Evolutionary conservation across 2,797 vertebrate genomes (phyloP).

Genomic region (Falco concolor): DNA sequence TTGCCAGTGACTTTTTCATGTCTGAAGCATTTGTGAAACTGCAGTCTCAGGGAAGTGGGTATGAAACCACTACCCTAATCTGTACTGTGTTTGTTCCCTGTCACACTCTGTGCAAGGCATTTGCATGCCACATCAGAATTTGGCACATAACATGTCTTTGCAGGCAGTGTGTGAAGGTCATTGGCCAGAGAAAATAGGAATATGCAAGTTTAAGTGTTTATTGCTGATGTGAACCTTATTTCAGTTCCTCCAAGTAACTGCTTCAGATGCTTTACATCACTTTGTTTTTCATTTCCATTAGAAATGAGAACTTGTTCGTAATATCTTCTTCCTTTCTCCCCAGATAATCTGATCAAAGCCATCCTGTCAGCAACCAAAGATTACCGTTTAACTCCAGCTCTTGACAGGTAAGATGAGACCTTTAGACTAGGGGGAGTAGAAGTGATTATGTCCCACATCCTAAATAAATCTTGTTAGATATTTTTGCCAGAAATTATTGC

Average conservation of each 20-base stretch:
- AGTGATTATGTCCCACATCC: background rate
- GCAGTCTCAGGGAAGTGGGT: background rate
- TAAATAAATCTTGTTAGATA: background rate
- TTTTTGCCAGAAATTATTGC: background rate
- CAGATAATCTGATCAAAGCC: slow-evolving; percentile 82
- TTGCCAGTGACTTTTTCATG: background rate
- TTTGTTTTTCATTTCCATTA: background rate
- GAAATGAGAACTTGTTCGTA: background rate
- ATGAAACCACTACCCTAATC: background rate
- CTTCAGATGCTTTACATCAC: background rate
- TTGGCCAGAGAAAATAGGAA: background rate
- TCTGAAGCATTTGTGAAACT: background rate
- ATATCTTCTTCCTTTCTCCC: slow-evolving; percentile 49
- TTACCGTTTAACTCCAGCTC: slow-evolving; percentile 78
- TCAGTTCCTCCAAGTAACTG: background rate
- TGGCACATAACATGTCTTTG: background rate
- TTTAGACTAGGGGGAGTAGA: background rate
- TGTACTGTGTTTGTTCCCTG: background rate
- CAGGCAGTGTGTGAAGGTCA: background rate
- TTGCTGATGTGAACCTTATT: background rate
- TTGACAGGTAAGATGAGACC: slow-evolving; percentile 75
- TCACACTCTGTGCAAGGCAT: background rate
- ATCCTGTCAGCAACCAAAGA: slow-evolving; percentile 83
- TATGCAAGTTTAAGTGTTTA: background rate
- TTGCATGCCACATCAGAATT: background rate